Evolutionary conservation across 1,140 invertebrate genomes (phyloP).

Genomic region (Ooceraea biroi): DNA sequence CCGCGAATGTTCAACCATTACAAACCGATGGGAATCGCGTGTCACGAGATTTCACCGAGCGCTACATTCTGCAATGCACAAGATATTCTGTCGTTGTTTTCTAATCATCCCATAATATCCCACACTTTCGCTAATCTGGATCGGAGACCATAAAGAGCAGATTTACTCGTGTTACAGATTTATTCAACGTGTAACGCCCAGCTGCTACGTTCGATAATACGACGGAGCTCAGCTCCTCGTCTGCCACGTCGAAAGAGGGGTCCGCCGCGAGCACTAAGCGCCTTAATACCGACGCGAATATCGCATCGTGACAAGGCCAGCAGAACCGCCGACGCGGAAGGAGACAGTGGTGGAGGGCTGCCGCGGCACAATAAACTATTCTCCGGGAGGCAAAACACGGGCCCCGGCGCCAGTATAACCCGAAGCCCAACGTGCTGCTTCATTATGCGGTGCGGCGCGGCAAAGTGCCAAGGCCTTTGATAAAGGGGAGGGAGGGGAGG

Average conservation of each 20-base stretch:
- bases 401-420: slow-evolving; percentile 77
- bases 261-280: slow-evolving; percentile 25
- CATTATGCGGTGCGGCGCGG: slow-evolving; percentile 85
- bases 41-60: slow-evolving; percentile 13
- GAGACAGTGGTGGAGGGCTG: slow-evolving; percentile 28
- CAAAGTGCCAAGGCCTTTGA: slow-evolving; percentile 84
- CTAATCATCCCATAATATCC: too few species aligned
- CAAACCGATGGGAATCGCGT: slow-evolving; percentile 22
- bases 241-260: slow-evolving; percentile 10
- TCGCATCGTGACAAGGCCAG: slow-evolving; percentile 46
- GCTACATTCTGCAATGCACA: background rate
- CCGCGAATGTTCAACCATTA: slow-evolving; percentile 27
- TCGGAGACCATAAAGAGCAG: too few species aligned
- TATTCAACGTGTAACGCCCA: background rate
- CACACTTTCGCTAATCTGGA: too few species aligned
- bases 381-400: slow-evolving; percentile 82
- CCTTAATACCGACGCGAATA: slow-evolving; percentile 66
- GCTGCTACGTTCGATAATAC: background rate
- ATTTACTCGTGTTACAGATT: background rate
- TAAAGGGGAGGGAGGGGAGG: slow-evolving; percentile 79
- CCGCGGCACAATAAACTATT: slow-evolving; percentile 82
- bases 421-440: slow-evolving; percentile 83
- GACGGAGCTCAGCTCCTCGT: background rate
- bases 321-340: slow-evolving; percentile 9
- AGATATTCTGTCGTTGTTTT: background rate